These are phyloP conservation scores for Stegana nigrithorax DNA, from an alignment of 2,888 invertebrate genomes.

Conservation along the genomic window DNA sequence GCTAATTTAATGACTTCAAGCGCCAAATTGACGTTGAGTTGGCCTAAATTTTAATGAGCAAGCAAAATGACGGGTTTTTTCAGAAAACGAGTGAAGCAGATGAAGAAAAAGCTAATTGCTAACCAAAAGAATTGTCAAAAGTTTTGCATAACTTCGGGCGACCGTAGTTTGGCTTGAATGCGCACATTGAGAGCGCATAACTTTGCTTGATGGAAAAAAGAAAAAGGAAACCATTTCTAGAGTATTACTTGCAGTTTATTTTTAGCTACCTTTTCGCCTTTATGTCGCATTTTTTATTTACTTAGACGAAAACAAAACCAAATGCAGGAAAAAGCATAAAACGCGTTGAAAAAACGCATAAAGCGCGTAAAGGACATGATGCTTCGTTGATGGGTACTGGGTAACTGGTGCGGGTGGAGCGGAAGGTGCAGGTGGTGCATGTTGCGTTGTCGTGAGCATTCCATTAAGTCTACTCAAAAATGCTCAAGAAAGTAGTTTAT, in stretches of 20 bases:
- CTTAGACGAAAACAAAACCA: not conserved
- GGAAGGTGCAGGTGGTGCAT: not conserved
- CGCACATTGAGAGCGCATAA: too few species aligned
- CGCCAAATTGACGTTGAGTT: too few species aligned
- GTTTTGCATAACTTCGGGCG: slow-evolving; percentile 7
- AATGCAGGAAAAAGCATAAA: not conserved
- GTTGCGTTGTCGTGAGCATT: not conserved
- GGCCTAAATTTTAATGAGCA: slow-evolving; percentile 61
- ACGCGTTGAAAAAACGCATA: slow-evolving; percentile 6
- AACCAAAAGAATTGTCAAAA: not conserved
- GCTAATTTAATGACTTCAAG: too few species aligned
- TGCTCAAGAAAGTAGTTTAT: not conserved
- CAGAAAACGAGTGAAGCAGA: not conserved
- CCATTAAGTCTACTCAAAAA: slow-evolving; percentile 13
- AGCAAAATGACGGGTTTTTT: not conserved
- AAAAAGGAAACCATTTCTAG: not conserved
- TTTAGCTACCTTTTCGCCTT: not conserved
- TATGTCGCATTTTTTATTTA: slow-evolving; percentile 11
- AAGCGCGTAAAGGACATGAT: too few species aligned
- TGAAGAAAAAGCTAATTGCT: not conserved
- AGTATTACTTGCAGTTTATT: not conserved
- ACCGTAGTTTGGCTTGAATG: not conserved
- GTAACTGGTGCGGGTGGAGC: too few species aligned
- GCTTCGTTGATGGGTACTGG: too few species aligned
- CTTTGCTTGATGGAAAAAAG: too few species aligned